These are phyloP conservation scores for Orthosia cruda DNA, from an alignment of 2,888 invertebrate species.

Conservation along the genomic window DNA sequence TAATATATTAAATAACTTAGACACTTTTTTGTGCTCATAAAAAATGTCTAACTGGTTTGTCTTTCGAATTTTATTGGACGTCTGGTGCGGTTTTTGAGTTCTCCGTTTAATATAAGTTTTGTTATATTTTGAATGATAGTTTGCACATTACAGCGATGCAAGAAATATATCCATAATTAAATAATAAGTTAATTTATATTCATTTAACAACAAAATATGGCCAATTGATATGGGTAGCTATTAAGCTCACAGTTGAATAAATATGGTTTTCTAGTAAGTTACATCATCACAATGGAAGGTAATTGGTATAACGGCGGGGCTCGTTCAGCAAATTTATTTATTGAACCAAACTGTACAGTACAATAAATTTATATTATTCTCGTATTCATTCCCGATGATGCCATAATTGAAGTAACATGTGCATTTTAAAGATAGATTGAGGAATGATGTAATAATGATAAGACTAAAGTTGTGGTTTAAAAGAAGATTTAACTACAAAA, in stretches of 20 bases:
- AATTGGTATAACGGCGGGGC: constrained; percentile 53
- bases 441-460: too few species aligned
- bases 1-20: constrained; percentile 38
- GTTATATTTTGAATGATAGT: background rate
- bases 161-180: background rate
- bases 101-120: background rate
- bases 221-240: constrained; percentile 15
- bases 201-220: constrained; percentile 5
- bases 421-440: too few species aligned
- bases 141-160: background rate
- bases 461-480: too few species aligned
- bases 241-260: constrained; percentile 49
- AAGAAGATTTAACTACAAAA: too few species aligned
- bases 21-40: constrained; percentile 23
- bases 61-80: background rate
- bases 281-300: constrained; percentile 61
- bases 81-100: constrained; percentile 16
- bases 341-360: constrained; percentile 32
- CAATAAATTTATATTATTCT: constrained; percentile 45
- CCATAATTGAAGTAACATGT: constrained; percentile 21
- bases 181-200: background rate
- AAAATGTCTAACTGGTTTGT: constrained; percentile 19
- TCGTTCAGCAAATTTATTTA: constrained; percentile 48
- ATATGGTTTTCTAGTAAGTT: constrained; percentile 53
- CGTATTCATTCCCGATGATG: constrained; percentile 35